A percentile compares a stretch with the other conserved stretches of the same genome.
Conservation (phyloP, 2,888 invertebrate species). For the Macrosiphum euphorbiae region DNA sequence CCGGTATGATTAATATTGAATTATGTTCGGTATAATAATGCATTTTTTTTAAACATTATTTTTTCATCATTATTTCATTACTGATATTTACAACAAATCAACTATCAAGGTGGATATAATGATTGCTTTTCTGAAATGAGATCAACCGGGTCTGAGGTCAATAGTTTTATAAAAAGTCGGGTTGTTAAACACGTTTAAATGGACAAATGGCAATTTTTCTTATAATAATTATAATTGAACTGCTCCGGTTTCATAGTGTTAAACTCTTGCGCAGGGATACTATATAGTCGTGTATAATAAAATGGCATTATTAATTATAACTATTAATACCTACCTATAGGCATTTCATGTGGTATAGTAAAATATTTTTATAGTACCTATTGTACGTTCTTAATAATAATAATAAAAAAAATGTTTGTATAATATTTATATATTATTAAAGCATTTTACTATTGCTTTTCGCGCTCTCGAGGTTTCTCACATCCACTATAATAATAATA, state of each 20-base stretch:
- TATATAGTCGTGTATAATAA: not conserved
- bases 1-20: slow-evolving; percentile 42
- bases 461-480: not conserved
- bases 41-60: not conserved
- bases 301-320: not conserved
- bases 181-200: slow-evolving; percentile 53
- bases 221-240: not conserved
- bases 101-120: slow-evolving; percentile 21
- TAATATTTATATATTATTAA: not conserved
- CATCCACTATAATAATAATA: not conserved
- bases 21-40: slow-evolving; percentile 20
- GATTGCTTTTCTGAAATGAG: slow-evolving; percentile 51
- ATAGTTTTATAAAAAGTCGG: slow-evolving; percentile 14
- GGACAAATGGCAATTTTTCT: slow-evolving; percentile 42
- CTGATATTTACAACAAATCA: not conserved
- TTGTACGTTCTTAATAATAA: not conserved
- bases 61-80: slow-evolving; percentile 7
- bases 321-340: not conserved
- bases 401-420: not conserved
- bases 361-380: not conserved
- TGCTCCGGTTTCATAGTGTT: not conserved
- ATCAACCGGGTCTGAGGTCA: slow-evolving; percentile 37
- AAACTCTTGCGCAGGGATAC: not conserved
- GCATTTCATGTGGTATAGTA: not conserved
- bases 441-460: not conserved